Conservation (phyloP, 1,140 invertebrate species). For the Papilio polyxenes region DNA sequence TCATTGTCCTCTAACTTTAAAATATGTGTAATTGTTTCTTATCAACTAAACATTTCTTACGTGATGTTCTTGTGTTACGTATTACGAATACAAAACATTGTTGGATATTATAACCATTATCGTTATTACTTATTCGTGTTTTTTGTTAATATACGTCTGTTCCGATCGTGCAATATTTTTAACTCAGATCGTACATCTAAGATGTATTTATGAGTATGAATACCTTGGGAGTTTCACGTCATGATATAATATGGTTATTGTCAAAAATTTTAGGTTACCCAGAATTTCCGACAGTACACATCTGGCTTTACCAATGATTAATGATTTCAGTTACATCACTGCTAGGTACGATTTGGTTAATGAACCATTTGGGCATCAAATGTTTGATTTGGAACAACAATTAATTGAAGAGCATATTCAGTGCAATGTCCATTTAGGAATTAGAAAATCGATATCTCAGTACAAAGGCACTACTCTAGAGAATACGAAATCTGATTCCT, state of each 20-base stretch:
- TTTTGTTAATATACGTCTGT: neutral
- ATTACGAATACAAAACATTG: neutral
- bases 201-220: neutral
- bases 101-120: neutral
- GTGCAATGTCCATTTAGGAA: neutral
- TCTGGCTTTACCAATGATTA: neutral
- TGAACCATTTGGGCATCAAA: neutral
- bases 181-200: neutral
- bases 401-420: neutral
- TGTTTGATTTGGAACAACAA: neutral
- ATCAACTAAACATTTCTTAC: constrained; percentile 17
- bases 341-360: neutral
- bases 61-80: constrained; percentile 22
- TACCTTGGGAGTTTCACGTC: no score
- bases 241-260: neutral
- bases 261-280: neutral
- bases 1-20: constrained; percentile 23
- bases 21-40: constrained; percentile 30
- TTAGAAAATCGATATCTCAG: neutral
- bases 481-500: neutral
- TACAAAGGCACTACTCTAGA: neutral
- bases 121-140: neutral
- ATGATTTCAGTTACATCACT: no score
- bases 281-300: neutral
- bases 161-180: neutral